Evolutionary conservation across 2,888 invertebrate species (phyloP).

Genomic region (Linnaemya vulpina): DNA sequence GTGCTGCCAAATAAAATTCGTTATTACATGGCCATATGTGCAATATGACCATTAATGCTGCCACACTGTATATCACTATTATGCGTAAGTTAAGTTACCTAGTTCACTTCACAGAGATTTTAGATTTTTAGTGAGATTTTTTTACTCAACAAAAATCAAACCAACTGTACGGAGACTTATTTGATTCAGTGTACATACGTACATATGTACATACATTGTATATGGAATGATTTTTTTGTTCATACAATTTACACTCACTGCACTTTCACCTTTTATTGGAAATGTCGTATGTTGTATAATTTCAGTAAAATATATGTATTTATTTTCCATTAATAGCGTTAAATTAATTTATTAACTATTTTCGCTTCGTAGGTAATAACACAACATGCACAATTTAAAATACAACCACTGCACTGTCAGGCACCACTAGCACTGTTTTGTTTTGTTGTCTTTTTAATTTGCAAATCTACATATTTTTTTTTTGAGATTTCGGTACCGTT

Average conservation of each 20-base stretch:
- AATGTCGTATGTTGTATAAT: conserved; percentile 35
- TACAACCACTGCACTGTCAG: conserved; percentile 6
- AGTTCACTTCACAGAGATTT: too few species aligned
- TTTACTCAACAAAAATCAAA: too few species aligned
- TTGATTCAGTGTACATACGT: too few species aligned
- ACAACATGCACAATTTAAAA: conserved; percentile 51
- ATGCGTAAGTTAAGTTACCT: too few species aligned
- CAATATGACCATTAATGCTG: too few species aligned
- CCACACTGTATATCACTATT: too few species aligned
- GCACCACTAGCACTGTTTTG: neutral
- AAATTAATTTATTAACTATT: conserved; percentile 31
- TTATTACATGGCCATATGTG: too few species aligned
- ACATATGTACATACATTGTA: too few species aligned
- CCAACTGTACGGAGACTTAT: too few species aligned
- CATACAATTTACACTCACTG: neutral
- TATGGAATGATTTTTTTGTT: neutral
- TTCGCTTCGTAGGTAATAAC: conserved; percentile 15
- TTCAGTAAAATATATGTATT: conserved; percentile 19
- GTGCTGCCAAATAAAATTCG: too few species aligned
- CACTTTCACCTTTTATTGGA: conserved; percentile 31
- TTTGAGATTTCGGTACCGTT: neutral
- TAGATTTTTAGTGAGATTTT: too few species aligned
- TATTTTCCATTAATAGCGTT: conserved; percentile 8
- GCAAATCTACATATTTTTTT: neutral
- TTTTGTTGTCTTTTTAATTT: neutral